Conservation (phyloP, 2,888 invertebrate genomes). For the Agrochola macilenta region DNA sequence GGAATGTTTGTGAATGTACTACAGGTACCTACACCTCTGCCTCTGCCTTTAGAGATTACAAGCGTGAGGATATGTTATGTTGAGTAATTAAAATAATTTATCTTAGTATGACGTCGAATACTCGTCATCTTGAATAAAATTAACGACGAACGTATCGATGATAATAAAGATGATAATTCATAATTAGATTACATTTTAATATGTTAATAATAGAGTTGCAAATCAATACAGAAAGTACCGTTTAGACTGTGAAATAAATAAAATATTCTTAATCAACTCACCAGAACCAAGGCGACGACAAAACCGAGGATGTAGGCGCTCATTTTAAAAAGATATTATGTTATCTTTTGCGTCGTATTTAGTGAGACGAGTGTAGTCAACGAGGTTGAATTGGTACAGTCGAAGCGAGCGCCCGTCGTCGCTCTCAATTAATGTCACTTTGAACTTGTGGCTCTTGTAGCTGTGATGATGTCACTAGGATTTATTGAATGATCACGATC, state of each 20-base stretch:
- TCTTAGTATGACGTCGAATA: slow-evolving; percentile 10
- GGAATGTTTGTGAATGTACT: too few relatives aligned
- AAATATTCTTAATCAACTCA: slow-evolving; percentile 71
- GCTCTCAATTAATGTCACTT: slow-evolving; percentile 86
- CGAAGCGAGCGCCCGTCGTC: slow-evolving; percentile 74
- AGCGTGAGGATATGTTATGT: background rate
- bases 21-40: background rate
- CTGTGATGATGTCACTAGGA: slow-evolving; percentile 87
- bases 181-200: background rate
- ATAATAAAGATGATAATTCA: background rate
- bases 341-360: slow-evolving; percentile 60
- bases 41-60: too few relatives aligned
- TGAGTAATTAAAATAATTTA: background rate
- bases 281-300: slow-evolving; percentile 83
- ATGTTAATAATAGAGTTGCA: background rate
- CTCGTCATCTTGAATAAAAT: slow-evolving; percentile 25
- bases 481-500: slow-evolving; percentile 78
- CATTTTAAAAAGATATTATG: slow-evolving; percentile 75
- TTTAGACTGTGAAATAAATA: background rate
- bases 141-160: slow-evolving; percentile 3
- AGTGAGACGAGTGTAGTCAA: slow-evolving; percentile 79
- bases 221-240: background rate
- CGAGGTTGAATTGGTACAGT: slow-evolving; percentile 81
- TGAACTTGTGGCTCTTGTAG: slow-evolving; percentile 79
- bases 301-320: slow-evolving; percentile 81